These are phyloP conservation scores for Zosterops lateralis DNA, from an alignment of 2,113 vertebrate species.

Conservation along the genomic window DNA sequence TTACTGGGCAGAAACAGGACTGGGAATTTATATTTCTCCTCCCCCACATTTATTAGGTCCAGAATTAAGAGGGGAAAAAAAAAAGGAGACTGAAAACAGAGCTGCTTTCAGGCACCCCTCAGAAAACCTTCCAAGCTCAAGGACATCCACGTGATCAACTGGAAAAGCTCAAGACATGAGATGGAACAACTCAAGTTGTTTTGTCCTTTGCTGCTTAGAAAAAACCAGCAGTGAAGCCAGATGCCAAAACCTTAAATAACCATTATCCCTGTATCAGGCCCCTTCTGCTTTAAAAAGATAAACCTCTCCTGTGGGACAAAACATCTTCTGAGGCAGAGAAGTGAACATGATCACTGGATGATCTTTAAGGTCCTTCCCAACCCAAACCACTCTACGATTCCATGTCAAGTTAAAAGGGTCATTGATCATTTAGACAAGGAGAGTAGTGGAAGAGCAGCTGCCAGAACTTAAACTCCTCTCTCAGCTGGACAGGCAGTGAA, in stretches of 20 bases:
- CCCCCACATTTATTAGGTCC: neutral
- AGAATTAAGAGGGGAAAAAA: neutral
- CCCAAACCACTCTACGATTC: neutral
- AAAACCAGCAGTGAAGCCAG: neutral
- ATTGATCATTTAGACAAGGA: neutral
- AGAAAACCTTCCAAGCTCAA: neutral
- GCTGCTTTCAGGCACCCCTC: slow-evolving; percentile 5
- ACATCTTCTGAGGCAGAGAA: neutral
- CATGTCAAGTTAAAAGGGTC: neutral
- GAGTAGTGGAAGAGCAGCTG: neutral
- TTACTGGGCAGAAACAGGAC: neutral
- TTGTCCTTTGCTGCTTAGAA: neutral
- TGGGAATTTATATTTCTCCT: neutral
- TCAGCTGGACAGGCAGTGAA: neutral
- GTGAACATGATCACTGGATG: neutral
- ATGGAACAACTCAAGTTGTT: neutral
- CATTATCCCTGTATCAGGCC: neutral
- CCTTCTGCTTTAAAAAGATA: neutral
- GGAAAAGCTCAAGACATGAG: neutral
- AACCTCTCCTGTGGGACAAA: neutral
- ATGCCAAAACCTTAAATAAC: neutral
- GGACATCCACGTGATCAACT: neutral
- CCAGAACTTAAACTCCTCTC: neutral
- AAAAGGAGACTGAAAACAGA: neutral
- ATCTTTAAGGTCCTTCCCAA: neutral